These are phyloP conservation scores for Bruchidius siliquastri DNA, from an alignment of 2,888 invertebrate species.

Conservation along the genomic window DNA sequence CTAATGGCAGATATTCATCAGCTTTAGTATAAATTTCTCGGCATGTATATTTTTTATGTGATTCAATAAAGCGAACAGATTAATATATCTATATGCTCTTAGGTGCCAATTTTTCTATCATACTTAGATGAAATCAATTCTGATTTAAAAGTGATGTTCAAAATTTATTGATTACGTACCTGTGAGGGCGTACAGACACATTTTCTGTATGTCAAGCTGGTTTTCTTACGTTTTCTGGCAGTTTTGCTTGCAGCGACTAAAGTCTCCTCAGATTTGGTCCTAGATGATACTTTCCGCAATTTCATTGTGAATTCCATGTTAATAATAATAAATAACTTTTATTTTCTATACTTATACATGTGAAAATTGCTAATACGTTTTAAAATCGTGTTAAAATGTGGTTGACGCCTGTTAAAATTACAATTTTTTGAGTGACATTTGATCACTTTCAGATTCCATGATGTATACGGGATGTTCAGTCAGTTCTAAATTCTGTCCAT, in stretches of 20 bases:
- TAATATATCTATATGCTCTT: too few species aligned
- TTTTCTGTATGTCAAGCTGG: neutral
- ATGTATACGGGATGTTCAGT: neutral
- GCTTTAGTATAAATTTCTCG: too few species aligned
- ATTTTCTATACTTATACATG: too few species aligned
- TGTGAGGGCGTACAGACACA: constrained; percentile 10
- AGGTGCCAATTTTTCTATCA: neutral
- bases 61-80: too few species aligned
- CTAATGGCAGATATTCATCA: too few species aligned
- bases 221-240: constrained; percentile 1
- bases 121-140: neutral
- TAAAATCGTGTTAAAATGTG: constrained; percentile 20
- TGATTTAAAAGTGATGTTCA: neutral
- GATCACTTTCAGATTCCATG: constrained; percentile 10
- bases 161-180: constrained; percentile 6
- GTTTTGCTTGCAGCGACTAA: constrained; percentile 6
- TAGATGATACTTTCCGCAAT: constrained; percentile 23
- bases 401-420: constrained; percentile 25
- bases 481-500: too few species aligned
- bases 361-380: too few species aligned
- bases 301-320: constrained; percentile 29
- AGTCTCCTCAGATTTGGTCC: constrained; percentile 16
- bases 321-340: too few species aligned
- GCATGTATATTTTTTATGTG: too few species aligned
- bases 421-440: constrained; percentile 18